Evolutionary conservation across 2,888 invertebrate species (phyloP).

Genomic region (Lycia hirtaria): DNA sequence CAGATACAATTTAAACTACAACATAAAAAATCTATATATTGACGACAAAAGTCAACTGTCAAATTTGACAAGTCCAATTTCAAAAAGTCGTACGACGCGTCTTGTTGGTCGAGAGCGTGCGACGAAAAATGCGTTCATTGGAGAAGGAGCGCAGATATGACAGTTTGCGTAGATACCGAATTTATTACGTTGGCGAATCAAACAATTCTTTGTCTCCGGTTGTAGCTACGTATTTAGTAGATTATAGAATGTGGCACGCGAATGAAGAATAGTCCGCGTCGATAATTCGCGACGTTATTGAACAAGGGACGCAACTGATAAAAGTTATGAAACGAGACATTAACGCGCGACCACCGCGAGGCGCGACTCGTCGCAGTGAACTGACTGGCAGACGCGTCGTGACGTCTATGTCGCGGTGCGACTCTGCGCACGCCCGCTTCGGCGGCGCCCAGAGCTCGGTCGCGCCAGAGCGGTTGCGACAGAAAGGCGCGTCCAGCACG

Average conservation of each 20-base stretch:
- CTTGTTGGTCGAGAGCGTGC: neutral
- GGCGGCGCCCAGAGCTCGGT: no score
- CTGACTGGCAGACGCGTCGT: slow-evolving; percentile 38
- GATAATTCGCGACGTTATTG: neutral
- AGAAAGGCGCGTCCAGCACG: neutral
- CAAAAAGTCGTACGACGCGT: slow-evolving; percentile 1
- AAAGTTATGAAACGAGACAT: neutral
- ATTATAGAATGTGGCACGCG: slow-evolving; percentile 10
- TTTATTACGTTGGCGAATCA: no score
- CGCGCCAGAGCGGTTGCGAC: slow-evolving; percentile 17
- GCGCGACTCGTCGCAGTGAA: slow-evolving; percentile 37
- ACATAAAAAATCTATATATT: slow-evolving; percentile 16
- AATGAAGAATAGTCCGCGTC: no score
- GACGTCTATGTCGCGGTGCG: slow-evolving; percentile 13
- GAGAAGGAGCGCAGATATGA: no score
- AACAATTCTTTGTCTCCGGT: no score
- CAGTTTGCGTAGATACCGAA: no score
- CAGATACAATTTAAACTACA: neutral
- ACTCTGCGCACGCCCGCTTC: slow-evolving; percentile 29
- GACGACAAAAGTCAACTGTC: neutral
- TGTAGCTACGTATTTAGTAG: no score
- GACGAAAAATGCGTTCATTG: neutral
- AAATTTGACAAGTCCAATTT: neutral
- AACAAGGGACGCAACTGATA: neutral
- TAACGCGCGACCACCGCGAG: slow-evolving; percentile 33